Percentiles rank a stretch among this genome's conserved stretches.
phyloP scores from a whole-genome alignment of 2,797 vertebrate species.

The Microcaecilia unicolor region DNA sequence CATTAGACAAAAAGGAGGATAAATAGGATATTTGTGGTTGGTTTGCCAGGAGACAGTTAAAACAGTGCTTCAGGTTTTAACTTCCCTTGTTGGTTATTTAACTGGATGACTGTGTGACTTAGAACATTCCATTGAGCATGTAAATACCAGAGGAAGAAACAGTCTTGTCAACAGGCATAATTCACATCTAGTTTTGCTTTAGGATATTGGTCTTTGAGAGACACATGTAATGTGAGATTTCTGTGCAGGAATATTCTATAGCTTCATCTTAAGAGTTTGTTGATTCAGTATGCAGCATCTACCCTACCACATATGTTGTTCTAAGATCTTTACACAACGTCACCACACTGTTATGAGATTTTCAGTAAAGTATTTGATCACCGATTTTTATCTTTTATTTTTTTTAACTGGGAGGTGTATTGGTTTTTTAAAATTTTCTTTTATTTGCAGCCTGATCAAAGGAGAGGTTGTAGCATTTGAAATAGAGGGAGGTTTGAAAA shows the following conservation, averaged over 20 bases:
- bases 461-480: not conserved
- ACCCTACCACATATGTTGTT: not conserved
- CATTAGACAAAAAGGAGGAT: not conserved
- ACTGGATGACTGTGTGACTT: not conserved
- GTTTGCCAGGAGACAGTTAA: not conserved
- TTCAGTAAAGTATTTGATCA: too few species aligned
- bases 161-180: not conserved
- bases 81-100: not conserved
- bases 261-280: too few species aligned
- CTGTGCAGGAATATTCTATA: too few species aligned
- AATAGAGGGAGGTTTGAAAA: conserved; percentile 2
- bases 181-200: not conserved
- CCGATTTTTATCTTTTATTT: too few species aligned
- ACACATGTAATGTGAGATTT: too few species aligned
- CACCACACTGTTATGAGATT: not conserved
- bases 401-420: not conserved
- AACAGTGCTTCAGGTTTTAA: not conserved
- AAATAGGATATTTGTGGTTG: not conserved
- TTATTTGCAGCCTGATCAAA: not conserved
- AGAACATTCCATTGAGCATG: not conserved
- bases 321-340: not conserved
- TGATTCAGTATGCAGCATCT: too few species aligned
- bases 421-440: too few species aligned
- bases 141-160: not conserved
- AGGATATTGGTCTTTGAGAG: not conserved